These are phyloP conservation scores for Solenopsis fugax DNA, from an alignment of 1,140 invertebrate species.

Conservation along the genomic window DNA sequence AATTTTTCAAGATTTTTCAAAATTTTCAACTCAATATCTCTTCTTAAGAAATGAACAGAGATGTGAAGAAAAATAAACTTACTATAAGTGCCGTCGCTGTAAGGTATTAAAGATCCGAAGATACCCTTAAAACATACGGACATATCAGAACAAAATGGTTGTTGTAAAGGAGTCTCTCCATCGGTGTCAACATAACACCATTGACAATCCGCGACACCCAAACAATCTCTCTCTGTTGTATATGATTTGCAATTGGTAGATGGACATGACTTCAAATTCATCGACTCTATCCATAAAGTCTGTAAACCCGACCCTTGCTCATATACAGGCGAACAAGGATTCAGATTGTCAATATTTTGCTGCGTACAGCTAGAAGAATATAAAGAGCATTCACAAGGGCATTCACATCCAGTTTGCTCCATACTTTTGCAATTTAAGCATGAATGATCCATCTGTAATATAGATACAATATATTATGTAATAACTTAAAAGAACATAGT, in stretches of 20 bases:
- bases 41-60: neutral
- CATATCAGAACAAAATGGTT: conserved; percentile 93
- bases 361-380: conserved; percentile 87
- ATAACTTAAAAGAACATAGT: conserved; percentile 7
- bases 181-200: conserved; percentile 95
- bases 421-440: conserved; percentile 97
- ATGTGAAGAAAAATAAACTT: conserved; percentile 46
- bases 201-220: conserved; percentile 95
- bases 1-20: no score
- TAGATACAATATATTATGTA: conserved; percentile 47
- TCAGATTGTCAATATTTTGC: conserved; percentile 76
- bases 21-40: no score
- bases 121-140: conserved; percentile 95
- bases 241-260: conserved; percentile 94
- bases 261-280: conserved; percentile 88
- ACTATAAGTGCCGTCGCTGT: conserved; percentile 90
- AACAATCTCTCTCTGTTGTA: conserved; percentile 91
- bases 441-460: conserved; percentile 90
- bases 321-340: conserved; percentile 80
- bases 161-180: conserved; percentile 89
- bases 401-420: conserved; percentile 98
- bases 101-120: conserved; percentile 93
- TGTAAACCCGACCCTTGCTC: conserved; percentile 82
- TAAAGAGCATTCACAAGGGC: conserved; percentile 96
- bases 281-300: conserved; percentile 81